phyloP scores from a whole-genome alignment of 2,888 invertebrate genomes.

The Pegoplata infirma region DNA sequence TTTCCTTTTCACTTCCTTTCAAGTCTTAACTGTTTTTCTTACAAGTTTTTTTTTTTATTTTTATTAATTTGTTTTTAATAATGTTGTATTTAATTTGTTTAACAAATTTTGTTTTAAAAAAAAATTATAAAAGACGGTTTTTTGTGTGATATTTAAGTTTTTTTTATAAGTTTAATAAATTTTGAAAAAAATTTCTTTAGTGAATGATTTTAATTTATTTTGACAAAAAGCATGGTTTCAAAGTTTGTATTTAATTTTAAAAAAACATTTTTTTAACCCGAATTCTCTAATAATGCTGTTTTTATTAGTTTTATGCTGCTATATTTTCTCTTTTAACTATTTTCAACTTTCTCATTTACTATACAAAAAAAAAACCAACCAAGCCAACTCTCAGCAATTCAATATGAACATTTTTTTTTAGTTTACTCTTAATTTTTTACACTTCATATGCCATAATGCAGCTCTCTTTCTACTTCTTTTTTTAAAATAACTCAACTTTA shows the following conservation, averaged over 20 bases:
- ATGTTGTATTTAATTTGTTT: slow-evolving; percentile 57
- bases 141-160: slow-evolving; percentile 62
- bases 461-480: slow-evolving; percentile 13
- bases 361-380: slow-evolving; percentile 4
- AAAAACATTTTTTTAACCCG: background rate
- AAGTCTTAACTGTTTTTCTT: slow-evolving; percentile 54
- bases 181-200: slow-evolving; percentile 33
- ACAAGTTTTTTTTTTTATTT: slow-evolving; percentile 25
- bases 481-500: slow-evolving; percentile 35
- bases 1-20: background rate
- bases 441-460: slow-evolving; percentile 36
- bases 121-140: slow-evolving; percentile 48
- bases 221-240: slow-evolving; percentile 40
- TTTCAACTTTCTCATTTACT: background rate
- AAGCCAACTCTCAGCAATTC: slow-evolving; percentile 4
- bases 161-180: slow-evolving; percentile 48
- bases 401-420: slow-evolving; percentile 18
- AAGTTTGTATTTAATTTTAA: slow-evolving; percentile 58
- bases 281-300: slow-evolving; percentile 13
- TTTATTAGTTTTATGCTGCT: background rate
- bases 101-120: slow-evolving; percentile 51
- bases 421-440: slow-evolving; percentile 18
- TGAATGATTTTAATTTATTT: slow-evolving; percentile 50
- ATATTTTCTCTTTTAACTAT: background rate
- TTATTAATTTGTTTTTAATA: slow-evolving; percentile 55